Base-by-base conservation (phyloP, 2,797 vertebrate species). In the Pseudomugil gertrudae region DNA sequence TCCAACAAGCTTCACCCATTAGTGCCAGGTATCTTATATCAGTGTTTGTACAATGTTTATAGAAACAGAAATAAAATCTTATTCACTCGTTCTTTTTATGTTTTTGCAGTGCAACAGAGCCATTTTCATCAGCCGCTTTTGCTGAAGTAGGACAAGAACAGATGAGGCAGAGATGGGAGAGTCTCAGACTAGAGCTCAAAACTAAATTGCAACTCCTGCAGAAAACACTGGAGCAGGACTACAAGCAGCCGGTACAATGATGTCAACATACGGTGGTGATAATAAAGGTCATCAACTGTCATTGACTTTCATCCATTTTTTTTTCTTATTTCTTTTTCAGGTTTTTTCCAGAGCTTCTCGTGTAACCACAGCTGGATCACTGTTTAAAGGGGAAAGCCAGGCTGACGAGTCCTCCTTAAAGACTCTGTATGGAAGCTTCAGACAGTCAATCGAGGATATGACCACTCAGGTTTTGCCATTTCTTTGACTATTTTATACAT, bases 101-200 rank as follows among this genome's bases (percentile, higher is more conserved):
- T 4, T 38, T 29, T 4, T 81, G 72, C 83, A 99, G 96, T 63
- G 90, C 93, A 47, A 93, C 74, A 5, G 94, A 95, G 80, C 85
- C 69, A 0, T 84, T 95, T 52, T 94, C 95, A 43, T 81, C 92
- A 26, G 94, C 94, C 64, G 78, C 94, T 76, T 74, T 90, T 70
- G 92, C 91, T 68, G 94, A 97, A 30, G 86, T 76, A 1, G 69
- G 86, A 10, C 92, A 90, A 74, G 93, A 95, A 30, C 95, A 95
- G 80, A 95, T 96, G 95, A 96, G 92, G 82, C 92, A 94, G 91
- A 95, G 95, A 77, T 99, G 98, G 98, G 95, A 97, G 90, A 96
- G 91, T 43, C 88, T 99, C 53, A 94, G 94, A 69, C 94, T 97
- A 27, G 96, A 98, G 76, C 94, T 98, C 50, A 94, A 73, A 85